These are phyloP conservation scores for Colostygia pectinataria DNA, from an alignment of 2,888 invertebrate genomes.

Conservation along the genomic window DNA sequence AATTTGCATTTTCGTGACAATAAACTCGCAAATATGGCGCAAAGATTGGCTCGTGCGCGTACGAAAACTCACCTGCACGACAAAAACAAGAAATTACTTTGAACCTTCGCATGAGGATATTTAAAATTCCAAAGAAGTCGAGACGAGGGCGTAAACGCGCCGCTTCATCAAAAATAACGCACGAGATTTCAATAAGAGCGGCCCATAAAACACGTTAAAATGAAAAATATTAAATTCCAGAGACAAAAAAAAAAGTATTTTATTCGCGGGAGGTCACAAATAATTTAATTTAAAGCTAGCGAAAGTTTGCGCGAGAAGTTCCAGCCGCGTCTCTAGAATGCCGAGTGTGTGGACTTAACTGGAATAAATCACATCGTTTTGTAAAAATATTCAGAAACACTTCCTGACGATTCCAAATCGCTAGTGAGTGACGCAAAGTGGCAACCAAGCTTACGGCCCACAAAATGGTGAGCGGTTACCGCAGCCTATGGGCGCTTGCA, in stretches of 20 bases:
- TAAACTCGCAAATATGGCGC: conserved; percentile 37
- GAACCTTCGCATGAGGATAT: conserved; percentile 47
- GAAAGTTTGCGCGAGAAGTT: conserved; percentile 41
- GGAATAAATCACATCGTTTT: conserved; percentile 49
- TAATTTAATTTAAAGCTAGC: conserved; percentile 61
- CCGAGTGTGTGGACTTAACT: conserved; percentile 36
- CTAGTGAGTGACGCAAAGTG: background rate
- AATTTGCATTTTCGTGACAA: conserved; percentile 36
- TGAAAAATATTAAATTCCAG: conserved; percentile 77
- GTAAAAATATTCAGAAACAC: conserved; percentile 35
- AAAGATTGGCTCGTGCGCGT: conserved; percentile 31
- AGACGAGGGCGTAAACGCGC: conserved; percentile 31
- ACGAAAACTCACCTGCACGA: conserved; percentile 33
- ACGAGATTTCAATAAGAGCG: conserved; percentile 70
- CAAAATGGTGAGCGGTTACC: no score
- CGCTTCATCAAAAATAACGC: conserved; percentile 73
- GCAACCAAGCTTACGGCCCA: no score
- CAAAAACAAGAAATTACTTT: conserved; percentile 44
- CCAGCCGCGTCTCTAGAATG: conserved; percentile 33
- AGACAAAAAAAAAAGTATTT: conserved; percentile 68
- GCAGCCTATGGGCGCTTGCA: background rate
- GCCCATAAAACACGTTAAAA: conserved; percentile 70
- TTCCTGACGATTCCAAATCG: background rate
- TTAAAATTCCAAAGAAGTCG: conserved; percentile 53
- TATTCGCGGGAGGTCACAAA: conserved; percentile 56